phyloP scores from a whole-genome alignment of 2,113 vertebrate species.

The Phycodurus eques region DNA sequence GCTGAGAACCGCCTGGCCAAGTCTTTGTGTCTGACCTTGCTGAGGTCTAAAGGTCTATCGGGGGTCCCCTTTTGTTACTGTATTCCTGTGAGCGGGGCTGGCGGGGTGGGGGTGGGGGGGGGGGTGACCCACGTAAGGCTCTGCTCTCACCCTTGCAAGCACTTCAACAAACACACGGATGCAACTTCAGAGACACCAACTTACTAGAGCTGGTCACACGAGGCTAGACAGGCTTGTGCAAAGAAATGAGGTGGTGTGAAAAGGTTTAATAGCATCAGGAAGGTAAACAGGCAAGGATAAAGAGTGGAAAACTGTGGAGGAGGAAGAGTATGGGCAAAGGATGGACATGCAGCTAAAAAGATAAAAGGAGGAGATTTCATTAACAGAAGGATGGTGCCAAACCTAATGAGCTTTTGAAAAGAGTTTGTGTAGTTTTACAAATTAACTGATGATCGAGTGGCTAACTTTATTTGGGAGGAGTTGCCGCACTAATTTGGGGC shows the following conservation, averaged over 20 bases:
- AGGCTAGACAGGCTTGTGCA: constrained; percentile 61
- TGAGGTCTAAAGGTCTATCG: constrained; percentile 44
- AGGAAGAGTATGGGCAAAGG: constrained; percentile 41
- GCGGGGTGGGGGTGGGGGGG: constrained; percentile 36
- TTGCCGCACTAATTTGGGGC: constrained; percentile 50
- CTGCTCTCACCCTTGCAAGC: constrained; percentile 72
- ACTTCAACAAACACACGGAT: constrained; percentile 63
- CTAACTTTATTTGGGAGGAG: constrained; percentile 63
- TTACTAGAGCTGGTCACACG: constrained; percentile 51
- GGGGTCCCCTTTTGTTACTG: constrained; percentile 70
- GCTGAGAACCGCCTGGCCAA: constrained; percentile 58
- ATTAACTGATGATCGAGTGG: constrained; percentile 68
- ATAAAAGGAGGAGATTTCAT: constrained; percentile 65
- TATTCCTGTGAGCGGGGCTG: constrained; percentile 52
- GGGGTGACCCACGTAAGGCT: constrained; percentile 67
- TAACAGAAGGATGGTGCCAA: constrained; percentile 40
- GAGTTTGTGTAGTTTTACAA: constrained; percentile 65
- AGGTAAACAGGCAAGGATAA: constrained; percentile 59
- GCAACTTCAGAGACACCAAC: constrained; percentile 41
- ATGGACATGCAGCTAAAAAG: constrained; percentile 41
- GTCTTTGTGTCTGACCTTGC: constrained; percentile 69
- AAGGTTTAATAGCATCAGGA: constrained; percentile 61
- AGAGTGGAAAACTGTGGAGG: constrained; percentile 45
- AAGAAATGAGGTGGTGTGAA: constrained; percentile 54
- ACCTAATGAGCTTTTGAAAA: constrained; percentile 63